Base-by-base conservation (phyloP, 2,888 invertebrate genomes). In the Carcina quercana region DNA sequence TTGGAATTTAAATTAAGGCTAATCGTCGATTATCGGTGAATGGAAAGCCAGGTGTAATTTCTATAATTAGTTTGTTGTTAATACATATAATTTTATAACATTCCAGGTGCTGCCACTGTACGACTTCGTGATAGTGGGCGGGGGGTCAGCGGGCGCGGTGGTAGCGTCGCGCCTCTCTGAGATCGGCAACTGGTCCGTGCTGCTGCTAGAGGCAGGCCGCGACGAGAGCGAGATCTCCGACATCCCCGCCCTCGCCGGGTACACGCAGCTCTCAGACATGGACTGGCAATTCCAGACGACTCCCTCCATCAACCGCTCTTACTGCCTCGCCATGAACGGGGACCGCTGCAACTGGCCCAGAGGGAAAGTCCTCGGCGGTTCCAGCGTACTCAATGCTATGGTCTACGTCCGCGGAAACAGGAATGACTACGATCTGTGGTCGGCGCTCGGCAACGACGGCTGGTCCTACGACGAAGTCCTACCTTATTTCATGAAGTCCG, bases 281-380 rank as follows among this genome's bases (percentile, higher is more conserved):
- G 96, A 96, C 75, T 96, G 96, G 96, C 91, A 95, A 76, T 96
- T 91, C 71, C 92, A 94, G 71, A 96, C 95, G 2, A 90, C 93
- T 3, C 92, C 94, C 0, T 90, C 91, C 1, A 80, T 86, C 19
- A 89, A 90, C 45, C 89, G 91, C 27, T 88, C 90, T n/a, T 94
- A 94, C 68, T 95, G 95, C 56, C 87, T 93, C 40, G 95, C 93
- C 5, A 94, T 95, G 94, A 88, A 90, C 43, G 93, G 92, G 1
- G 93, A 93, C 64, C 86, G 94, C 39, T 95, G 95, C 69, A 94
- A 94, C 72, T 95, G 95, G 95, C 95, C 95, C 2, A 86, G 97
- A 42, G 97, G 97, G 30, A 96, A 95, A 68, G 95, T 93, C 11
- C 86, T 96, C 13, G 96, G 96, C 13, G 96, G 97, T 8, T 89